Evolutionary conservation across 2,888 invertebrate genomes (phyloP), one percentile per base, ranked within the genome.

Genomic region (Amiota mariae): DNA sequence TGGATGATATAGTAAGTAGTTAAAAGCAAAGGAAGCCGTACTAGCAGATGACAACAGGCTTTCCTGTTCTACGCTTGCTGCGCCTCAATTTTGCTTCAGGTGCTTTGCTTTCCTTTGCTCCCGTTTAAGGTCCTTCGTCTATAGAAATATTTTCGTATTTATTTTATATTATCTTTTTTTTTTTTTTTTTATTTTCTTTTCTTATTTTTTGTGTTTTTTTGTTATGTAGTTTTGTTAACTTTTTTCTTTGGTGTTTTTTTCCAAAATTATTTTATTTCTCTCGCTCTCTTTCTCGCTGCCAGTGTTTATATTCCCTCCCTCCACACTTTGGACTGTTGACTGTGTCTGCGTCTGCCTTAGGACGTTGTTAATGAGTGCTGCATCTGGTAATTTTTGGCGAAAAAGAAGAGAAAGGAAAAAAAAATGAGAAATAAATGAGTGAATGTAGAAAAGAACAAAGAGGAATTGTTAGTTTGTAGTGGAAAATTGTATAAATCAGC

Each of bases 351-450:
- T n/a, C n/a, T 51, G 13, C 13, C n/a, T 51, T 51, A 51, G 54
- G 13, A n/a, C 54, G 54, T 51, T 51, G 54, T 51, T 51, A 51
- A 51, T n/a, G 67, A 67, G 67, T 9, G 49, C 67, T 12, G 75
- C 77, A 75, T 48, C 73, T 59, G 72, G 12, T 12, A 51, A 51
- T n/a, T n/a, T 51, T 51, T 1, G 1, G 54, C 49, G 13, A n/a
- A 66, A 18, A 64, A 15, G 9, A 11, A 11, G 47, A 66, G 18
- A 64, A 51, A 51, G 54, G 0, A 18, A 24, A 18, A 18, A 63
- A 24, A 36, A 13, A 46, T 63, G 46, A 63, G 24, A 63, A 63
- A 63, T 63, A 36, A n/a, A n/a, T 36, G 63, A 54, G 36, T 36
- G 36, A 36, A 2, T 36, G 36, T 36, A 6, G 6, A 36, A 36